Evolutionary conservation across 2,113 vertebrate species (phyloP).

Genomic region (Etheostoma spectabile): DNA sequence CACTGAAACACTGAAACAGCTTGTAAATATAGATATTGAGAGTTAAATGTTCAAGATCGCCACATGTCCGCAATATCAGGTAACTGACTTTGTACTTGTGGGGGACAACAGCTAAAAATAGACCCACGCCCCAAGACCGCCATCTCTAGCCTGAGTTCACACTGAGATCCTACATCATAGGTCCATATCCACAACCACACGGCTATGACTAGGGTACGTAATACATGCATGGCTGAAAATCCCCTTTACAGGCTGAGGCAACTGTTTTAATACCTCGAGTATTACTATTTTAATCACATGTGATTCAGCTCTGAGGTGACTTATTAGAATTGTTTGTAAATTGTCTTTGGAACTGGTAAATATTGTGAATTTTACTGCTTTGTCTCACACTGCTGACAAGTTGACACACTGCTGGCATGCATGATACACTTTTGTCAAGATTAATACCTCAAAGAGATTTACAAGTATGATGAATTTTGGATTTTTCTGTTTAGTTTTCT

Average conservation of each 20-base stretch:
- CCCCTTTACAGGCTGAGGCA: conserved; percentile 32
- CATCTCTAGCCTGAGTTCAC: conserved; percentile 66
- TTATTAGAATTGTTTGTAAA: not conserved
- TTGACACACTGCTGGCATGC: not conserved
- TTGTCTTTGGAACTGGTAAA: conserved; percentile 20
- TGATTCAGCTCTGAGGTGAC: conserved; percentile 19
- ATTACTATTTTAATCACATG: conserved; percentile 22
- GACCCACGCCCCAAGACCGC: conserved; percentile 73
- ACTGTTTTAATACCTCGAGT: conserved; percentile 46
- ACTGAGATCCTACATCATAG: conserved; percentile 71
- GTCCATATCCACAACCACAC: conserved; percentile 64
- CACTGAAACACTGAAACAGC: conserved; percentile 48
- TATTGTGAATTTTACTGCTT: conserved; percentile 9
- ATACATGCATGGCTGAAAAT: conserved; percentile 67
- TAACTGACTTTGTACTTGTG: conserved; percentile 83
- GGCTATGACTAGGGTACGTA: conserved; percentile 80
- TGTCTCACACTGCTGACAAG: not conserved
- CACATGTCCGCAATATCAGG: conserved; percentile 83
- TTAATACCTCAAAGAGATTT: not conserved
- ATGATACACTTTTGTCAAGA: not conserved
- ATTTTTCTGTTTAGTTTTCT: not conserved
- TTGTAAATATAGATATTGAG: conserved; percentile 76
- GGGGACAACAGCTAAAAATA: conserved; percentile 84
- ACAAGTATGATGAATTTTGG: not conserved
- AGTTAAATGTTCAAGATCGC: conserved; percentile 72